Percentiles rank a stretch among this genome's conserved stretches.
phyloP scores from a whole-genome alignment of 2,888 invertebrate species.

The Matsumyia berberina region DNA sequence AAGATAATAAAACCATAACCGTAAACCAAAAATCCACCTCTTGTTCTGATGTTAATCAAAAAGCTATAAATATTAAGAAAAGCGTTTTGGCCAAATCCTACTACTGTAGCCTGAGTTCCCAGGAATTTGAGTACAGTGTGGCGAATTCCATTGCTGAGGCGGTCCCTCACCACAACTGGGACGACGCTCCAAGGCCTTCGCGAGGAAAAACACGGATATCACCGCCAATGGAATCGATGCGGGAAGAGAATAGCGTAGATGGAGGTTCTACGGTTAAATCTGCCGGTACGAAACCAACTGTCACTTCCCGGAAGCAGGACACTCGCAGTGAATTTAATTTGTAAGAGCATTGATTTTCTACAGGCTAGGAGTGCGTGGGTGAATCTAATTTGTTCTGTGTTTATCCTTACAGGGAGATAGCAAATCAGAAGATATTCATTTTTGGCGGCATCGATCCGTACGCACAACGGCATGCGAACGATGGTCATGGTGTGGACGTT shows the following conservation, averaged over 20 bases:
- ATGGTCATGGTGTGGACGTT: slow-evolving; percentile 86
- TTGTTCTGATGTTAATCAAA: slow-evolving; percentile 63
- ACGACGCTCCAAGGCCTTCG: slow-evolving; percentile 2
- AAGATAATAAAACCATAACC: slow-evolving; percentile 57
- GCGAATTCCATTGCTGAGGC: slow-evolving; percentile 24
- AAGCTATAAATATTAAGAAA: slow-evolving; percentile 67
- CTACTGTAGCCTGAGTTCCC: slow-evolving; percentile 56
- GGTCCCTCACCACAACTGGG: neutral
- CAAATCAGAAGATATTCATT: slow-evolving; percentile 84
- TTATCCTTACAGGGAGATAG: slow-evolving; percentile 24
- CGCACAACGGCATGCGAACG: slow-evolving; percentile 78
- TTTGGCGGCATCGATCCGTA: slow-evolving; percentile 90
- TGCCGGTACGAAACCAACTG: slow-evolving; percentile 22
- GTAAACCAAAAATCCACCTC: slow-evolving; percentile 54
- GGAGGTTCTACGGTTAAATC: slow-evolving; percentile 4
- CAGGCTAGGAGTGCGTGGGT: neutral
- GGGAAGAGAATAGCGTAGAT: neutral
- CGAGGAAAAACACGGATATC: neutral
- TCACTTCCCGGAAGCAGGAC: slow-evolving; percentile 18
- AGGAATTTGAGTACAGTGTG: slow-evolving; percentile 44
- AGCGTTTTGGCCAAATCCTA: slow-evolving; percentile 62
- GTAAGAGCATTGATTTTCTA: slow-evolving; percentile 40
- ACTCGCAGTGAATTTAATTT: slow-evolving; percentile 34
- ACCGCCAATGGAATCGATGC: neutral
- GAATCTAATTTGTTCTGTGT: neutral